A percentile compares a stretch with the other conserved stretches of the same genome.
Conservation (phyloP, 2,797 vertebrate species). For the Megalops cyprinoides region DNA sequence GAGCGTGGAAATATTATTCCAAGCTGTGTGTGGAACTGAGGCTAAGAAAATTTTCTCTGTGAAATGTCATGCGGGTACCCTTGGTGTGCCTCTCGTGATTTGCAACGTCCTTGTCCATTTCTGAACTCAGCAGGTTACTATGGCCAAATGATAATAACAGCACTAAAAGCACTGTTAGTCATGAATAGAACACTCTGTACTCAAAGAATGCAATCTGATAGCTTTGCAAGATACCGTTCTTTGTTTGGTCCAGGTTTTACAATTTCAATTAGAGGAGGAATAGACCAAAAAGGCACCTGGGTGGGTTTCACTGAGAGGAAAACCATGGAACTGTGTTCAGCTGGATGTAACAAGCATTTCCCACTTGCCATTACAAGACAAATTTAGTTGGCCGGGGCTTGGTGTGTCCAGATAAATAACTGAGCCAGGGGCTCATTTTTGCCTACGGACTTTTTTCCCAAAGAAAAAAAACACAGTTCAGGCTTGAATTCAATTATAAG, state of each 20-base stretch:
- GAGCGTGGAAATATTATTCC: background rate
- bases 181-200: background rate
- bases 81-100: background rate
- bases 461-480: too few species aligned
- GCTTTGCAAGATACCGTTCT: background rate
- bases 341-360: background rate
- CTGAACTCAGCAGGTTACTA: background rate
- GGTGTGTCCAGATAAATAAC: too few species aligned
- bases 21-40: background rate
- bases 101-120: background rate
- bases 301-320: background rate
- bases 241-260: background rate
- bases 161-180: background rate
- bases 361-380: too few species aligned
- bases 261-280: background rate
- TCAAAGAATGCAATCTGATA: background rate
- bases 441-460: too few species aligned
- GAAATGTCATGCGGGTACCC: background rate
- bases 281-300: background rate
- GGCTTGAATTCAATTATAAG: too few species aligned
- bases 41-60: background rate
- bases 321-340: background rate
- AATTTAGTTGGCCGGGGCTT: too few species aligned
- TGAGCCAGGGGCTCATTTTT: too few species aligned
- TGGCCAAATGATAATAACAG: background rate